Conservation (phyloP, 2,888 invertebrate species). For the Ryuthela nishihirai region DNA sequence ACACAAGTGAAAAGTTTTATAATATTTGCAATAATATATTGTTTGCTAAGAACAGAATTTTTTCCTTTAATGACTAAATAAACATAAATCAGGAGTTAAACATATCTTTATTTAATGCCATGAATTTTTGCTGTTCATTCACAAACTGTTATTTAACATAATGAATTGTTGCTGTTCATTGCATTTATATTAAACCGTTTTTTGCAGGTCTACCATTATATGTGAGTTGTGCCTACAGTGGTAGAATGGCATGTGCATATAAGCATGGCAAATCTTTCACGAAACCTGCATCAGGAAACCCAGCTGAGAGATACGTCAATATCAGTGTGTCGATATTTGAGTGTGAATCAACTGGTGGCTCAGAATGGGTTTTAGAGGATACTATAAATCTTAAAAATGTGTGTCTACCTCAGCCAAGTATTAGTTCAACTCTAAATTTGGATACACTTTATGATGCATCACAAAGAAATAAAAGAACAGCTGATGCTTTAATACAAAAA, state of each 20-base stretch:
- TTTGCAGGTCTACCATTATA: slow-evolving; percentile 74
- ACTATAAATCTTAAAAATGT: slow-evolving; percentile 92
- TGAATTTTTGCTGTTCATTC: no score
- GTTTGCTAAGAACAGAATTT: no score
- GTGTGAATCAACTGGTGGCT: slow-evolving; percentile 94
- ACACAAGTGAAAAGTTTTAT: no score
- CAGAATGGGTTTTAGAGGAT: slow-evolving; percentile 87
- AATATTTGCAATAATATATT: no score
- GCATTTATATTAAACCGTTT: no score
- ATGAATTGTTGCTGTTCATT: no score
- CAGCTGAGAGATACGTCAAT: slow-evolving; percentile 79
- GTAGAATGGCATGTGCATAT: slow-evolving; percentile 95
- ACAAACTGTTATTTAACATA: no score
- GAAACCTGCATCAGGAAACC: slow-evolving; percentile 68
- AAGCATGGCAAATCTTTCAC: slow-evolving; percentile 89
- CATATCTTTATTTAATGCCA: no score
- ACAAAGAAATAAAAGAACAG: slow-evolving; percentile 39
- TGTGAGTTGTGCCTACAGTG: slow-evolving; percentile 96
- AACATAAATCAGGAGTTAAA: no score
- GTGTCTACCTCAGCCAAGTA: slow-evolving; percentile 57
- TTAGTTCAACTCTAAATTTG: slow-evolving; percentile 32
- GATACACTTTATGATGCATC: slow-evolving; percentile 40
- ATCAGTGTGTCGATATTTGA: slow-evolving; percentile 95
- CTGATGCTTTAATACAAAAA: slow-evolving; percentile 37
- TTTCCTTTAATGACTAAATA: no score